phyloP scores from a whole-genome alignment of 2,797 vertebrate species.

The Rhabdomys pumilio region DNA sequence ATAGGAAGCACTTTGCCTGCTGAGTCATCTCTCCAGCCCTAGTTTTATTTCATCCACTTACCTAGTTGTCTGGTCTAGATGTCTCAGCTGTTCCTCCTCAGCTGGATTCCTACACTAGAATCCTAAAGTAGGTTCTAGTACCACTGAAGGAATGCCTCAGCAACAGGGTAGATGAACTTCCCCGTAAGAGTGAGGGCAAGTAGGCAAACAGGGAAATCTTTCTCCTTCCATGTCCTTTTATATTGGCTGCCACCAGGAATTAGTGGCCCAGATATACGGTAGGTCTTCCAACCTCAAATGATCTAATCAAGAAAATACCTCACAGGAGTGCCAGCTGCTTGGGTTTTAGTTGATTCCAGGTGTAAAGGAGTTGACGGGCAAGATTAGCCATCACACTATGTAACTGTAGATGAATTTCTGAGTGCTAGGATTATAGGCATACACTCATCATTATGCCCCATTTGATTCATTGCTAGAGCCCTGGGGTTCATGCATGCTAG shows the following conservation, averaged over 20 bases:
- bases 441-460: too few relatives aligned
- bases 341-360: not conserved
- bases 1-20: not conserved
- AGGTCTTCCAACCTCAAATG: not conserved
- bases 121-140: not conserved
- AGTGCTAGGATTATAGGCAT: not conserved
- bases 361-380: not conserved
- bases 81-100: not conserved
- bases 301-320: not conserved
- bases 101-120: not conserved
- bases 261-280: not conserved
- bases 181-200: not conserved
- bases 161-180: not conserved
- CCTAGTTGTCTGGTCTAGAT: not conserved
- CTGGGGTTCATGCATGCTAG: not conserved
- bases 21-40: not conserved
- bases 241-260: not conserved
- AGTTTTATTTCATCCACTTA: not conserved
- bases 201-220: not conserved
- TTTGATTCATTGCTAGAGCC: not conserved
- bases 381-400: not conserved
- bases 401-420: not conserved
- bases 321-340: not conserved
- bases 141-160: not conserved
- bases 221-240: not conserved